A percentile compares a stretch with the other conserved stretches of the same genome.
Evolutionary conservation across 1,140 invertebrate genomes (phyloP).

Genomic region (Octopus sinensis): DNA sequence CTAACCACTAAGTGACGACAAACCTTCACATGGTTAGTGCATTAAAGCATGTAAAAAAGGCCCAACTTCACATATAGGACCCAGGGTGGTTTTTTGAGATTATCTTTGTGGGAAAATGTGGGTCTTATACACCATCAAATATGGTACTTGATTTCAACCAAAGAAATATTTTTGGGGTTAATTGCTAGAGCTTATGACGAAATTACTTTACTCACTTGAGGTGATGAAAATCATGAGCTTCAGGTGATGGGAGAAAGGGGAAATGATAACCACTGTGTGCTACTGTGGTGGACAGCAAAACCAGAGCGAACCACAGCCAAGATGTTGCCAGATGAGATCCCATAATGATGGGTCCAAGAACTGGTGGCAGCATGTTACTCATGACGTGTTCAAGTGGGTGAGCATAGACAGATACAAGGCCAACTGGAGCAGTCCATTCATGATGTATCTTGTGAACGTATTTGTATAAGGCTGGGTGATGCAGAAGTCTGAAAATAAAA

Average conservation of each 20-base stretch:
- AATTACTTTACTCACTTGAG: constrained; percentile 65
- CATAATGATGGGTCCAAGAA: constrained; percentile 76
- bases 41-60: no score
- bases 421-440: constrained; percentile 54
- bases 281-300: constrained; percentile 77
- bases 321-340: constrained; percentile 78
- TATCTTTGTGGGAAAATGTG: no score
- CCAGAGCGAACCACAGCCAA: constrained; percentile 80
- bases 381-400: constrained; percentile 84
- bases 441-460: constrained; percentile 80
- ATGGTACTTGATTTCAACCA: no score
- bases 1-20: no score
- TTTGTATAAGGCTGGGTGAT: constrained; percentile 74
- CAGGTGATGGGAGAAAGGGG: constrained; percentile 84
- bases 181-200: no score
- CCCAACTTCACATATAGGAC: no score
- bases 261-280: constrained; percentile 86
- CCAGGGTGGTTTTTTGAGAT: no score
- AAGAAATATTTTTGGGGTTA: no score
- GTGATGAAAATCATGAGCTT: constrained; percentile 88
- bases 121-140: no score
- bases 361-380: constrained; percentile 76
- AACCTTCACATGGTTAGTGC: no score
- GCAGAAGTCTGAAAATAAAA: constrained; percentile 66
- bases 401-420: constrained; percentile 78